phyloP scores from a whole-genome alignment of 2,113 vertebrate genomes.

The Notarius lentiginosus region DNA sequence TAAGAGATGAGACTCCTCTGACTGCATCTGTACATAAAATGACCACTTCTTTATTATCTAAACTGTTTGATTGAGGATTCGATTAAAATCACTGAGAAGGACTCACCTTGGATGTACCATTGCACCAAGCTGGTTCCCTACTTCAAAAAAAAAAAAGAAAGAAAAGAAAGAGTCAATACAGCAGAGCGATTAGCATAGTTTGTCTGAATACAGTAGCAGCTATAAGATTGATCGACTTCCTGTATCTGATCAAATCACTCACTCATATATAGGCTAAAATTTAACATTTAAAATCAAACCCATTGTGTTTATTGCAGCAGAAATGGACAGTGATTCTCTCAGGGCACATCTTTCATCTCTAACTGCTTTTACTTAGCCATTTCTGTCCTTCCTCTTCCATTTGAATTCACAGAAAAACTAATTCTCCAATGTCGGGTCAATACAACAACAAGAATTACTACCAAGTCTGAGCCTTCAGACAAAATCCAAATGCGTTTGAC shows the following conservation, averaged over 20 bases:
- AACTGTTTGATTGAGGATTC: not conserved
- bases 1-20: not conserved
- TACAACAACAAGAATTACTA: no score
- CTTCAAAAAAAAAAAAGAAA: slow-evolving; percentile 72
- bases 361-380: not conserved
- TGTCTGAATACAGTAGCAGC: not conserved
- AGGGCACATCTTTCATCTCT: no score
- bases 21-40: not conserved
- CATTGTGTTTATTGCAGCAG: not conserved
- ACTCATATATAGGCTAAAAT: no score
- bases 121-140: slow-evolving; percentile 94
- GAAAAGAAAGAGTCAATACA: not conserved
- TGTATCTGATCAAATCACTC: not conserved
- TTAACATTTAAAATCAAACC: not conserved
- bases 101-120: slow-evolving; percentile 99
- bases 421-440: no score
- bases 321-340: not conserved
- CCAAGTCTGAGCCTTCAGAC: not conserved
- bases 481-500: not conserved
- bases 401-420: not conserved
- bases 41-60: not conserved
- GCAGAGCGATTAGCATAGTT: no score
- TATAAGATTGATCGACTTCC: not conserved
- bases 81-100: not conserved
- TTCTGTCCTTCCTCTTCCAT: not conserved